Evolutionary conservation across 2,888 invertebrate species (phyloP).

Genomic region (Cheilosia soror): DNA sequence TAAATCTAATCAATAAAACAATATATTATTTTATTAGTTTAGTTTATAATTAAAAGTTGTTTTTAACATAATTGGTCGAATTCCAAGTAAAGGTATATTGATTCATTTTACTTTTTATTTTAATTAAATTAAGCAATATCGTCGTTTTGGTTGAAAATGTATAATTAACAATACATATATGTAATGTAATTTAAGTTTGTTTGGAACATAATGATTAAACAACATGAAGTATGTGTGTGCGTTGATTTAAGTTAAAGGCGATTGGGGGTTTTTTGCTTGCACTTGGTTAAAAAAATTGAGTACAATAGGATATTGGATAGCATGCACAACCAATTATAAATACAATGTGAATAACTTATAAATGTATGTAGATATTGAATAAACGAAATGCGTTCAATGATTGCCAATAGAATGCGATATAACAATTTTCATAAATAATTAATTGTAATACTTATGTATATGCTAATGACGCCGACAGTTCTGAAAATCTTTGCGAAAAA

Average conservation of each 20-base stretch:
- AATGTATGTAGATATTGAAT: not conserved
- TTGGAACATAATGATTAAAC: constrained; percentile 8
- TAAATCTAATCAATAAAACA: constrained; percentile 39
- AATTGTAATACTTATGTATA: too few species aligned
- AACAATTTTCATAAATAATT: not conserved
- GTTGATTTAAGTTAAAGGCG: constrained; percentile 55
- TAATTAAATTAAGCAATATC: constrained; percentile 51
- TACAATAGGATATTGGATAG: constrained; percentile 4
- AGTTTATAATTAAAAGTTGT: constrained; percentile 4
- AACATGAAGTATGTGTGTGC: constrained; percentile 57
- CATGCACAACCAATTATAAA: constrained; percentile 51
- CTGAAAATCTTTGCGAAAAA: too few species aligned
- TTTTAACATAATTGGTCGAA: constrained; percentile 60
- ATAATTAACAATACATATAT: constrained; percentile 14
- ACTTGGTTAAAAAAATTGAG: not conserved
- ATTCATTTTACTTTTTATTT: not conserved
- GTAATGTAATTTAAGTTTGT: not conserved
- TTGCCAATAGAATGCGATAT: constrained; percentile 8
- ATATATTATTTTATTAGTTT: constrained; percentile 18
- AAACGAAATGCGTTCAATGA: not conserved
- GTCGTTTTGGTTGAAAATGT: constrained; percentile 46
- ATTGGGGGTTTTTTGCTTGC: constrained; percentile 11
- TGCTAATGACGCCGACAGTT: too few species aligned
- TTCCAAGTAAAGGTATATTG: constrained; percentile 34
- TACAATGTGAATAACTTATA: not conserved